phyloP scores from a whole-genome alignment of 2,113 vertebrate species.

The Rhadina sibilatrix region DNA sequence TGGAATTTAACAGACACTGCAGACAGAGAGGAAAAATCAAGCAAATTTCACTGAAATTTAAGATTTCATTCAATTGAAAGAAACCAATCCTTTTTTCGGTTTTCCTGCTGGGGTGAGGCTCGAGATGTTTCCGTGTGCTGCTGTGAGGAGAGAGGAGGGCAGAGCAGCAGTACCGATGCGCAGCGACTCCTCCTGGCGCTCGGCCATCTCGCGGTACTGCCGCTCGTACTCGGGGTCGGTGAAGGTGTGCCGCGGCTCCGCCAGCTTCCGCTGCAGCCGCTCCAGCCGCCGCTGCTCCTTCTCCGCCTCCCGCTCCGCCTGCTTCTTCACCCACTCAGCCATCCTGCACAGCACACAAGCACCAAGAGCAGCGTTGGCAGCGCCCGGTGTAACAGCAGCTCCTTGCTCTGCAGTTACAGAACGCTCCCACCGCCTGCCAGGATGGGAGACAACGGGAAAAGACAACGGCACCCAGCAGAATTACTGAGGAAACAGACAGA shows the following conservation, averaged over 20 bases:
- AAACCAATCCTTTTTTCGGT: accelerated
- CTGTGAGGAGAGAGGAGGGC: background rate
- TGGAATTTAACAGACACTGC: background rate
- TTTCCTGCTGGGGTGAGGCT: background rate
- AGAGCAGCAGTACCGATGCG: constrained; percentile 79
- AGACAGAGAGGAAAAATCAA: background rate
- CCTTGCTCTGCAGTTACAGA: background rate
- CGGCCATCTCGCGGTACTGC: constrained; percentile 90
- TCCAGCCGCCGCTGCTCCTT: constrained; percentile 90
- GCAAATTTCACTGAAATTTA: background rate
- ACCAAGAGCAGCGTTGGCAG: accelerated
- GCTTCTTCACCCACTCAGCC: constrained; percentile 95
- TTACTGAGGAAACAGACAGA: background rate
- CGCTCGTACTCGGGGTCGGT: constrained; percentile 81
- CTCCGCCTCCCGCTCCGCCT: constrained; percentile 90
- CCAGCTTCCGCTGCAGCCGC: constrained; percentile 86
- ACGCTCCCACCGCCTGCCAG: background rate
- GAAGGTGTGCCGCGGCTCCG: constrained; percentile 85
- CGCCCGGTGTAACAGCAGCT: accelerated
- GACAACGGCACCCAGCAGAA: background rate
- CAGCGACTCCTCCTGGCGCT: constrained; percentile 91
- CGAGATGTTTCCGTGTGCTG: background rate
- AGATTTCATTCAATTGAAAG: background rate
- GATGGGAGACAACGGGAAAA: background rate
- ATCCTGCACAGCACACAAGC: constrained; percentile 76